Conservation (phyloP, 2,888 invertebrate species). For the Ernsta delagoae region DNA sequence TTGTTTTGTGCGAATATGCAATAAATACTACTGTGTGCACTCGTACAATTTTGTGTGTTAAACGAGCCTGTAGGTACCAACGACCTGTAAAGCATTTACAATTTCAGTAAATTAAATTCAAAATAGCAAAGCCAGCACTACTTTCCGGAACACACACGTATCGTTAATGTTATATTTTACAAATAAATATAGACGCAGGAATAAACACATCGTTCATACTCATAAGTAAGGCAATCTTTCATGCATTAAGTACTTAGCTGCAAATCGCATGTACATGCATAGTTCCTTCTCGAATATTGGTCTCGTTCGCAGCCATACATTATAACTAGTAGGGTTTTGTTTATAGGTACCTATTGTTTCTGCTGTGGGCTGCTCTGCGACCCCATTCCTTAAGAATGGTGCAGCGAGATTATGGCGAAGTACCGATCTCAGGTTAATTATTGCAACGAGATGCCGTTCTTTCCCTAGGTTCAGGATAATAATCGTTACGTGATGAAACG, state of each 20-base stretch:
- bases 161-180: background rate
- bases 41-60: background rate
- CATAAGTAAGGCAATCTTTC: too few relatives aligned
- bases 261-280: too few relatives aligned
- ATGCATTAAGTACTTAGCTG: too few relatives aligned
- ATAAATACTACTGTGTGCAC: too few relatives aligned
- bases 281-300: too few relatives aligned
- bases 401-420: slow-evolving; percentile 54
- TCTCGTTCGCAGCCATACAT: background rate
- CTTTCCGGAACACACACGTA: background rate
- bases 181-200: background rate
- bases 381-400: slow-evolving; percentile 54
- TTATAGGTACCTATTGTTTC: slow-evolving; percentile 53
- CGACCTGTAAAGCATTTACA: background rate
- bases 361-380: slow-evolving; percentile 59
- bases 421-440: slow-evolving; percentile 66
- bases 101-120: background rate
- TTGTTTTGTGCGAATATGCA: too few relatives aligned
- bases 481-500: slow-evolving; percentile 42
- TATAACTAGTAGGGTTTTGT: slow-evolving; percentile 37
- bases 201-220: too few relatives aligned
- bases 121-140: background rate
- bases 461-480: slow-evolving; percentile 51
- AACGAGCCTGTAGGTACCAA: background rate
- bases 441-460: slow-evolving; percentile 41